Conservation (phyloP, 92 coral and sea anemone species). For the Porites cylindrica region DNA sequence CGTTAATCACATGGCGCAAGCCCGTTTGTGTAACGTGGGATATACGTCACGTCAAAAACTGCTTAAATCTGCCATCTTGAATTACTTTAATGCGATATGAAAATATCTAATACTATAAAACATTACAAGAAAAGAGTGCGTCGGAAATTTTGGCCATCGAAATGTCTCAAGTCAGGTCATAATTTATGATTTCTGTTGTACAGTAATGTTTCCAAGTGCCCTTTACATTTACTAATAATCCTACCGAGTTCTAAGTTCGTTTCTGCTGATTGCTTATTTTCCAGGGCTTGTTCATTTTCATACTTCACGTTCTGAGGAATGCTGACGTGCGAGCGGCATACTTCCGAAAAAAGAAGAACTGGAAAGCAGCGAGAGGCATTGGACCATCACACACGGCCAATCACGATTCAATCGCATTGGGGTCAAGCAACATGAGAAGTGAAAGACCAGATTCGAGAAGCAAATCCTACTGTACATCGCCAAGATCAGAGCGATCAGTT, state of each 20-base stretch:
- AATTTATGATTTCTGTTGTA: too few species aligned
- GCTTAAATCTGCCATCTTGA: too few species aligned
- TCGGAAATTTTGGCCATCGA: too few species aligned
- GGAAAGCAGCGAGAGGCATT: constrained; percentile 18
- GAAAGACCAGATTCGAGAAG: neutral
- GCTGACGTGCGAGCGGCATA: constrained; percentile 55
- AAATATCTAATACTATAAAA: too few species aligned
- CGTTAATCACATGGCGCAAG: too few species aligned
- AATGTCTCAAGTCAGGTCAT: too few species aligned
- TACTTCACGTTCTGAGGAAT: constrained; percentile 63
- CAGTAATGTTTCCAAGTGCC: too few species aligned
- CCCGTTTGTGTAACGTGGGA: too few species aligned
- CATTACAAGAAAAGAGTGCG: too few species aligned
- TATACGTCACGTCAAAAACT: too few species aligned
- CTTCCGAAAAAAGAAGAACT: constrained; percentile 31
- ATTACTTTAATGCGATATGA: too few species aligned
- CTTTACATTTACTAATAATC: too few species aligned
- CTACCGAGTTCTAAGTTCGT: neutral
- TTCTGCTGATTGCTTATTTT: neutral
- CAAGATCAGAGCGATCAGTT: neutral
- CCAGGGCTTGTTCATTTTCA: constrained; percentile 69
- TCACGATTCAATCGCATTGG: neutral
- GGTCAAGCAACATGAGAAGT: neutral
- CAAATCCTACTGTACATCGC: neutral
- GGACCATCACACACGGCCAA: neutral